Base-by-base conservation (phyloP, 1,140 invertebrate species). In the Drosophila mojavensis region DNA sequence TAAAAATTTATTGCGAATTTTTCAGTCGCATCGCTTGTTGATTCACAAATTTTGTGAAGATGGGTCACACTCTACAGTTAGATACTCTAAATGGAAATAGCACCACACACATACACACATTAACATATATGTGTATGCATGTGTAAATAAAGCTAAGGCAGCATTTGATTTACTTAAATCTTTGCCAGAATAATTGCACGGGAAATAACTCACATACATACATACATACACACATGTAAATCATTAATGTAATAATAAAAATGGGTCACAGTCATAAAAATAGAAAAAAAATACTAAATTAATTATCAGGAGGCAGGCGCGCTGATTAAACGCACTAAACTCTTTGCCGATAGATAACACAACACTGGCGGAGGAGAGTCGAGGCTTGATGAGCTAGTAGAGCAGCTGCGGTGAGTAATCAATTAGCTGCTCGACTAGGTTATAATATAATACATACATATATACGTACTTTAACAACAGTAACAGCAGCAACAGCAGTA, bases 321-420 rank as follows among this genome's bases (percentile, higher is more conserved):
- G 6, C 51, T 33, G 26, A 15, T 33, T 50, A 50, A 50, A 10
- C 15, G 28, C 26, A 53, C n/a, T 4, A 2, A 30, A 50, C 47
- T 17, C 47, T 24, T n/a, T 51, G 28, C n/a, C 0, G 5, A 15
- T 28, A 26, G 13, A 30, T 13, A 51, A 54, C 28, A 17, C 59
- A 63, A 65, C 39, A 55, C 30, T 43, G 28, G 5, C 4, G 48
- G 20, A 20, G 9, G 33, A 36, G 33, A 33, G 28, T 30, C 6
- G n/a, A 48, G 10, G 20, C 0, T 47, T 36, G 50, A 24, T 17
- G 6, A 11, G 28, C 10, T 30, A 30, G 28, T 64, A 1, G n/a
- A 45, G 62, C 51, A 15, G 36, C 39, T 30, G 62, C 55, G 62
- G 51, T 64, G 51, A 64, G 62, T 64, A 64, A 55, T 64, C 41